Evolutionary conservation across 2,113 vertebrate species (phyloP), one percentile per base, ranked within the genome.

Genomic region (Platycercus adscitus): DNA sequence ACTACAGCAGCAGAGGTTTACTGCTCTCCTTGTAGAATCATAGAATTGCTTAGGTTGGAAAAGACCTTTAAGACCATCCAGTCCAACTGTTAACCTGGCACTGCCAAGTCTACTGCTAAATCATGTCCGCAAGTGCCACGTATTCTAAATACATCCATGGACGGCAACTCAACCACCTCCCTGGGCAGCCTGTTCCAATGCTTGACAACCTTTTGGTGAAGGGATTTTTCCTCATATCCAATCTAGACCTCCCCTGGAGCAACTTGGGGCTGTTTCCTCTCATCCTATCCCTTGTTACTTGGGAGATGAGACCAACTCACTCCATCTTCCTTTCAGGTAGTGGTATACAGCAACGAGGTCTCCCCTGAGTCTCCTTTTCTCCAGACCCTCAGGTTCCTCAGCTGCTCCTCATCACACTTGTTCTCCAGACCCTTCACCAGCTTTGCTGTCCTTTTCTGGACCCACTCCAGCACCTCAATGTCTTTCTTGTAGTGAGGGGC

Each of bases 341-440:
- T 31, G 86, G 35, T 19, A 63, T 35, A 49, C 53, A 69, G 18
- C 0, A 0, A 1, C 17, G 33, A 69, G 5, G 23, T 29, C 2
- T 4, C 3, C 18, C 31, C 6, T 7, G 12, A 91, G 18, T 31
- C 23, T 81, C 15, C 63, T 55, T 28, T 25, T 49, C 21, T 49
- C 18, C 2, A 1, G 31, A 13, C 37, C 35, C 6, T 7, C 35
- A 81, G 31, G 6, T 23, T 20, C 4, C 4, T 58, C 56, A 58
- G 33, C 33, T 7, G 9, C 21, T n/a, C 56, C 56, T n/a, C 33
- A 7, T 15, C 6, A n/a, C 4, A 15, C 56, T n/a, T n/a, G 33
- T 58, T 4, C 56, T 58, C 9, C 56, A 58, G 33, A n/a, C 2
- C 56, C 33, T 58, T 58, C 33, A 58, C 6, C 33, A 58, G 33